Evolutionary conservation across 2,113 vertebrate genomes (phyloP).

Genomic region (Dascyllus trimaculatus): DNA sequence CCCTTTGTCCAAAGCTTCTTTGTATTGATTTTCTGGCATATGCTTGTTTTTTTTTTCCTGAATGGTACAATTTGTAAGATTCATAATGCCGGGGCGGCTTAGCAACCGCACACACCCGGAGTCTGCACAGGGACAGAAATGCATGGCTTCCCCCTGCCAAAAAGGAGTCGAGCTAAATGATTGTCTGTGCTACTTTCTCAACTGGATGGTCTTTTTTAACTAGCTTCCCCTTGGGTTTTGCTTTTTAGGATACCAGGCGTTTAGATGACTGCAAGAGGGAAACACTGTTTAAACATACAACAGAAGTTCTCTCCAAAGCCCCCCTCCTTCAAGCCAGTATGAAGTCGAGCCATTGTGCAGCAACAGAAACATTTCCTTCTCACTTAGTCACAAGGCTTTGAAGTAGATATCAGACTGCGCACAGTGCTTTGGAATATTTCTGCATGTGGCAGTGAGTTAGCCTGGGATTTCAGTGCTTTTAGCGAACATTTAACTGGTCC

Average conservation of each 20-base stretch:
- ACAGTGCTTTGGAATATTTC: constrained; percentile 44
- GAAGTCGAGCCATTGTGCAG: not conserved
- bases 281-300: constrained; percentile 50
- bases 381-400: constrained; percentile 36
- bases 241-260: constrained; percentile 10
- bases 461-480: constrained; percentile 35
- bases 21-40: constrained; percentile 65
- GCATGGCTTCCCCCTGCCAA: not conserved
- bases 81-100: constrained; percentile 38
- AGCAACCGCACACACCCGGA: constrained; percentile 18
- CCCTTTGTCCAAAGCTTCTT: constrained; percentile 54
- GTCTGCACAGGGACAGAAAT: constrained; percentile 18
- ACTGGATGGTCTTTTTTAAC: constrained; percentile 15
- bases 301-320: constrained; percentile 9
- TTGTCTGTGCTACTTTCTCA: constrained; percentile 23
- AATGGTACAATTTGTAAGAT: constrained; percentile 52
- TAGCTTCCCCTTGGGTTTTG: constrained; percentile 18
- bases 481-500: constrained; percentile 41
- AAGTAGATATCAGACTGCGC: constrained; percentile 46
- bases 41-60: constrained; percentile 51
- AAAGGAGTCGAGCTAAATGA: constrained; percentile 5
- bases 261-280: constrained; percentile 28
- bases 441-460: constrained; percentile 29
- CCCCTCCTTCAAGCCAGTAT: not conserved
- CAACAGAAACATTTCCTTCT: constrained; percentile 1